Evolutionary conservation across 2,797 vertebrate species (phyloP).

Genomic region (Sebastes iracundus): DNA sequence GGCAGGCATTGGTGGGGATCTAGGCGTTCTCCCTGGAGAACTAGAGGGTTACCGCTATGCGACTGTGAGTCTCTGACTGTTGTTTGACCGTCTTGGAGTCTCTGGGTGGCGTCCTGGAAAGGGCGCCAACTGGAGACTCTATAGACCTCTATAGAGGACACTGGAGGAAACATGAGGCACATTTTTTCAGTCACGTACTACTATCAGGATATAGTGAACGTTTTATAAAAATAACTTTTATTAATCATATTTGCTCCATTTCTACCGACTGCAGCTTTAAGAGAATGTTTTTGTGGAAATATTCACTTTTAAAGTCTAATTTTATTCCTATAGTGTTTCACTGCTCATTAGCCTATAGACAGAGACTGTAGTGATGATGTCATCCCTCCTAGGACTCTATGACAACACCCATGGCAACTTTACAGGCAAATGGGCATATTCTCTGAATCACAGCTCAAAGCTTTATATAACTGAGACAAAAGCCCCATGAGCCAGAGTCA

Average conservation of each 20-base stretch:
- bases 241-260: too few relatives aligned
- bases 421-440: background rate
- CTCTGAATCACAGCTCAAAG: slow-evolving; percentile 4
- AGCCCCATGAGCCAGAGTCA: background rate
- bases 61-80: too few relatives aligned
- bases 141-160: too few relatives aligned
- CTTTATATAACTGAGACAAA: background rate
- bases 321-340: background rate
- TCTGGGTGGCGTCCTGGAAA: too few relatives aligned
- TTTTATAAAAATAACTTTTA: too few relatives aligned
- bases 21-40: background rate
- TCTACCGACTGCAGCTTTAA: background rate
- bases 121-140: too few relatives aligned
- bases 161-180: too few relatives aligned
- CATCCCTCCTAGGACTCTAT: background rate
- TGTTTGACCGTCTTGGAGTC: too few relatives aligned
- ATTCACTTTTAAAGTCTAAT: background rate
- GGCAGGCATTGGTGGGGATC: too few relatives aligned
- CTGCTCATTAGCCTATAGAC: background rate
- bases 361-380: background rate
- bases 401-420: background rate
- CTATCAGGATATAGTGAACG: too few relatives aligned
- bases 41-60: too few relatives aligned
- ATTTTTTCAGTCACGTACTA: too few relatives aligned
- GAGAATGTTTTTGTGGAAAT: background rate